Percentiles rank a stretch among this genome's conserved stretches.
These are phyloP conservation scores for Sminthopsis crassicaudata DNA, from an alignment of 2,113 vertebrate species.

Conservation along the genomic window DNA sequence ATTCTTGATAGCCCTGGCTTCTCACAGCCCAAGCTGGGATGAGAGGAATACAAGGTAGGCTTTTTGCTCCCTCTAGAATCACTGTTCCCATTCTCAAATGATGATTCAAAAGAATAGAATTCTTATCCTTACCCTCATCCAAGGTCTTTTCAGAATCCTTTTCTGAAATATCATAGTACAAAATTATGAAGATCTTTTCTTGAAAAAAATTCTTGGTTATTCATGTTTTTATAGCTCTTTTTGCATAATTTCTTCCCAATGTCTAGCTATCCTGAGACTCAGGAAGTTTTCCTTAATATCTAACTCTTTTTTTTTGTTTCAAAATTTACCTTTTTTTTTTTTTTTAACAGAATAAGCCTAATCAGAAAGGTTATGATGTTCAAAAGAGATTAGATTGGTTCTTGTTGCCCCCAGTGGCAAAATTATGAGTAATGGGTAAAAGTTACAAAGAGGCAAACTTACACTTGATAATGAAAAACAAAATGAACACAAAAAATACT, in stretches of 20 bases:
- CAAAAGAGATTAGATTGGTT: not conserved
- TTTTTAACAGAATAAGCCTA: not conserved
- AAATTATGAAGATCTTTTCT: not conserved
- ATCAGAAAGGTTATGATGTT: not conserved
- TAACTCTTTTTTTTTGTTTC: not conserved
- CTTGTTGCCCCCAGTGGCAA: not conserved
- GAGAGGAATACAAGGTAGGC: not conserved
- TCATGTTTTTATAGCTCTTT: not conserved
- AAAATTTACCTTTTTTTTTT: not conserved
- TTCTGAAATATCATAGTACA: not conserved
- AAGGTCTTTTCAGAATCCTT: not conserved
- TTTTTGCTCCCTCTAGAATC: not conserved
- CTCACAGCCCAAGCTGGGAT: not conserved
- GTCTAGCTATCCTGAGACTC: not conserved
- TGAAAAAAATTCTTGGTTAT: not conserved
- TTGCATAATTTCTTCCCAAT: not conserved
- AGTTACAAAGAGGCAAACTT: not conserved
- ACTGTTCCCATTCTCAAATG: conserved; percentile 20
- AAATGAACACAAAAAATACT: not conserved
- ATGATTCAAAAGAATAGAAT: not conserved
- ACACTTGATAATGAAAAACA: not conserved
- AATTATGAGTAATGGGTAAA: not conserved
- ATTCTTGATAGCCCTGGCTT: not conserved
- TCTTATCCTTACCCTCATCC: not conserved
- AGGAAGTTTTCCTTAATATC: not conserved